Evolutionary conservation across 23 tunicate species (phyloP).

Genomic region (Styela clava): DNA sequence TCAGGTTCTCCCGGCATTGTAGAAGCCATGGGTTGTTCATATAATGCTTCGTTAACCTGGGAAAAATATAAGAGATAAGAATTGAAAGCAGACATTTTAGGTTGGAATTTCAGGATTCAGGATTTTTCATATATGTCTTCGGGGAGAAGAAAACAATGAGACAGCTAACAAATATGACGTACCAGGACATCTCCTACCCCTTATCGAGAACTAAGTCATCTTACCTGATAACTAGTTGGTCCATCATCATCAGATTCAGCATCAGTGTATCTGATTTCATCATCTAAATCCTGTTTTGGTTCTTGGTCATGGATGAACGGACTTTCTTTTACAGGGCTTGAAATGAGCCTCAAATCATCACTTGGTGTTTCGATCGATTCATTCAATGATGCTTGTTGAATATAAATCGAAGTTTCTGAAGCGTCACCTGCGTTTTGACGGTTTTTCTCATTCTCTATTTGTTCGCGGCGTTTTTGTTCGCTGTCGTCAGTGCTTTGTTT

Average conservation of each 20-base stretch:
- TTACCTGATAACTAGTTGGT: slow-evolving; percentile 76
- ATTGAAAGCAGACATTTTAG: no score
- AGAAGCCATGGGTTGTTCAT: background rate
- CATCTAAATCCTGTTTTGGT: slow-evolving; percentile 7
- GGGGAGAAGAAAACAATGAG: no score
- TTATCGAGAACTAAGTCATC: no score
- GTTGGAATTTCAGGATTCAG: no score
- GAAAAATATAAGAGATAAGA: no score
- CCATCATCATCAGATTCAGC: slow-evolving; percentile 74
- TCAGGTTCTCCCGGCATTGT: slow-evolving; percentile 34
- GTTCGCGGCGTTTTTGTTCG: background rate
- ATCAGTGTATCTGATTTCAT: slow-evolving; percentile 39
- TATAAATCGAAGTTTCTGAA: background rate
- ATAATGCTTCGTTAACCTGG: slow-evolving; percentile 17
- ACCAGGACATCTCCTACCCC: no score
- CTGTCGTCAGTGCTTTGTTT: background rate
- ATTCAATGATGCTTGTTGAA: background rate
- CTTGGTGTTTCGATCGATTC: background rate
- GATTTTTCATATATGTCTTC: no score
- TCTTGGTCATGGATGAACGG: slow-evolving; percentile 26
- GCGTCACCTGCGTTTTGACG: slow-evolving; percentile 6
- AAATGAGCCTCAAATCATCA: slow-evolving; percentile 8
- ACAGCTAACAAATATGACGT: no score
- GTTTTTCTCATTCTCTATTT: slow-evolving; percentile 16
- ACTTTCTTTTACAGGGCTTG: slow-evolving; percentile 3